Conservation (phyloP, 2,797 vertebrate species). For the Champsocephalus esox region DNA sequence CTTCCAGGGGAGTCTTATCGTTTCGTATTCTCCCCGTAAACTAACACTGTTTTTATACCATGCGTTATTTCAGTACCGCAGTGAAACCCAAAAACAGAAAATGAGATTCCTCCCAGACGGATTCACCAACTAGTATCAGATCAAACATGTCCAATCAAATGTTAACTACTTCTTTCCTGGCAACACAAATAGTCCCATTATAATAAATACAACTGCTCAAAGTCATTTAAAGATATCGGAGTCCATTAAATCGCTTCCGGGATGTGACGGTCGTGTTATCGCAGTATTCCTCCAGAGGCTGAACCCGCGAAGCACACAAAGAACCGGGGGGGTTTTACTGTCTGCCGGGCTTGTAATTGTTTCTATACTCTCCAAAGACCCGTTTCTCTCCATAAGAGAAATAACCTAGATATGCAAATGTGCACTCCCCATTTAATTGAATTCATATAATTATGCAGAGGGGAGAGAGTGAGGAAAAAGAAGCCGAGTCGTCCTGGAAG, state of each 20-base stretch:
- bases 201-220: slow-evolving; percentile 43
- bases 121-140: slow-evolving; percentile 44
- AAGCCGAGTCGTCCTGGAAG: slow-evolving; percentile 62
- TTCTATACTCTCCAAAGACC: slow-evolving; percentile 76
- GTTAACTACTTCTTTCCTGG: slow-evolving; percentile 29
- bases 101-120: slow-evolving; percentile 25
- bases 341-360: slow-evolving; percentile 79
- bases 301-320: slow-evolving; percentile 56
- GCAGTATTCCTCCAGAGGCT: slow-evolving; percentile 52
- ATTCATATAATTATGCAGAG: slow-evolving; percentile 80
- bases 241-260: slow-evolving; percentile 69
- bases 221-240: slow-evolving; percentile 64
- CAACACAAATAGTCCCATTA: slow-evolving; percentile 43
- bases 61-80: background rate
- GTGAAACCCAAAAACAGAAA: slow-evolving; percentile 22
- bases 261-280: slow-evolving; percentile 61
- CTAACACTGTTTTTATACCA: background rate
- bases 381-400: slow-evolving; percentile 60
- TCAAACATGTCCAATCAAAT: slow-evolving; percentile 46
- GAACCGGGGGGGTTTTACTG: slow-evolving; percentile 63
- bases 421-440: slow-evolving; percentile 76
- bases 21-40: too few relatives aligned
- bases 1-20: background rate
- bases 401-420: slow-evolving; percentile 80
- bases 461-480: slow-evolving; percentile 64